phyloP scores from a whole-genome alignment of 2,113 vertebrate genomes.

The Cryptomyrus ogoouensis region DNA sequence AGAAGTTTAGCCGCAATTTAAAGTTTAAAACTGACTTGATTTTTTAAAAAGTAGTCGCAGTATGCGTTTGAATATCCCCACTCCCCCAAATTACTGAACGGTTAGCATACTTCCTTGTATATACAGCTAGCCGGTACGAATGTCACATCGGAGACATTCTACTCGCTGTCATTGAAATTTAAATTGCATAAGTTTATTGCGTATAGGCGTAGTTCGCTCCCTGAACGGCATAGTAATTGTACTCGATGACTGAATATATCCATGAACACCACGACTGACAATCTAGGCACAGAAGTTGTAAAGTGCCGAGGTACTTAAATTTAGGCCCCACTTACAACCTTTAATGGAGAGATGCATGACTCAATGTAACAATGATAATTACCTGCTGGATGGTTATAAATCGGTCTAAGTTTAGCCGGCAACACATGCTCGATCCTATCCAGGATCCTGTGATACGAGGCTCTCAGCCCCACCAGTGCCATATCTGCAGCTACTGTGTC shows the following conservation, averaged over 20 bases:
- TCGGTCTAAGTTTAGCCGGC: constrained; percentile 59
- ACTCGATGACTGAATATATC: background rate
- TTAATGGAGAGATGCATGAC: background rate
- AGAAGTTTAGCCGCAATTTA: background rate
- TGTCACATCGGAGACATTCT: background rate
- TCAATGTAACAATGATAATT: background rate
- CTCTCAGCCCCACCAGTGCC: constrained; percentile 56
- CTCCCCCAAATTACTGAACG: background rate
- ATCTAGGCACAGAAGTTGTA: background rate
- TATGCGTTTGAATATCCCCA: background rate
- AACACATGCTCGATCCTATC: constrained; percentile 64
- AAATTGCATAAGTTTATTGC: background rate
- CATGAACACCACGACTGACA: background rate
- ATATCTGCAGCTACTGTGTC: constrained; percentile 7
- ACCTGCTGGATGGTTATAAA: constrained; percentile 76
- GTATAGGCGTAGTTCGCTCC: background rate
- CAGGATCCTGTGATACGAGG: constrained; percentile 64
- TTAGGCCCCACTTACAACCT: background rate
- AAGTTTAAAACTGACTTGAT: background rate
- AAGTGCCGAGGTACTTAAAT: background rate
- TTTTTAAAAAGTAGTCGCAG: background rate
- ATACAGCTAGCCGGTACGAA: background rate
- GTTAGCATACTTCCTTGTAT: background rate
- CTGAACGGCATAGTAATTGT: background rate
- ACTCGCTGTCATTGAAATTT: background rate